These are phyloP conservation scores for Ciconia nigra DNA, from an alignment of 2,797 vertebrate genomes.

Conservation along the genomic window DNA sequence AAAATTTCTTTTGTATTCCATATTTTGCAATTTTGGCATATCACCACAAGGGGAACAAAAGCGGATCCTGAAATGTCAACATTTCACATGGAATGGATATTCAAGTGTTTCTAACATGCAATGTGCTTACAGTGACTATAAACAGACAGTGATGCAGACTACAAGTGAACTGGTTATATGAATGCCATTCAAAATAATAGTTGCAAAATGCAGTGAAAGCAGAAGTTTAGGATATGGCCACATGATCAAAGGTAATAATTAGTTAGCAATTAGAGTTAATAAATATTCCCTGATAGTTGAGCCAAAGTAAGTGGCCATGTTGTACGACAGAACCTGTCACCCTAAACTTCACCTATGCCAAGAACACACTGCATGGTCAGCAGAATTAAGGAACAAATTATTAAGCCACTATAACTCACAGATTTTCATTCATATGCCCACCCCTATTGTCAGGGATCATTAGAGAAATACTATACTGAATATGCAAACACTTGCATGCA, in stretches of 20 bases:
- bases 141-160: not conserved
- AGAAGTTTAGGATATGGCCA: not conserved
- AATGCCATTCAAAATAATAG: not conserved
- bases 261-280: not conserved
- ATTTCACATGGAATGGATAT: not conserved
- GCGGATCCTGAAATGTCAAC: not conserved
- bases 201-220: not conserved
- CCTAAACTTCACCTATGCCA: not conserved
- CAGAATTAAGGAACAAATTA: not conserved
- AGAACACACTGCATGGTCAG: not conserved
- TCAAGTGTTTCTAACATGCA: not conserved
- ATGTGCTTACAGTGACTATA: not conserved
- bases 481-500: not conserved
- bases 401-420: not conserved
- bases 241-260: not conserved
- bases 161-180: not conserved
- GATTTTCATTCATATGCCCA: not conserved
- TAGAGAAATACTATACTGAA: not conserved
- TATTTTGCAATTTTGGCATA: not conserved
- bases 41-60: not conserved
- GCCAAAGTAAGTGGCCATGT: not conserved
- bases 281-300: not conserved
- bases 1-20: not conserved
- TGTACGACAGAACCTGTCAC: not conserved
- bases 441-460: not conserved